These are phyloP conservation scores for mouse (Mus musculus) DNA, from an alignment of 2,113 vertebrate genomes.

Conservation along the genomic window DNA sequence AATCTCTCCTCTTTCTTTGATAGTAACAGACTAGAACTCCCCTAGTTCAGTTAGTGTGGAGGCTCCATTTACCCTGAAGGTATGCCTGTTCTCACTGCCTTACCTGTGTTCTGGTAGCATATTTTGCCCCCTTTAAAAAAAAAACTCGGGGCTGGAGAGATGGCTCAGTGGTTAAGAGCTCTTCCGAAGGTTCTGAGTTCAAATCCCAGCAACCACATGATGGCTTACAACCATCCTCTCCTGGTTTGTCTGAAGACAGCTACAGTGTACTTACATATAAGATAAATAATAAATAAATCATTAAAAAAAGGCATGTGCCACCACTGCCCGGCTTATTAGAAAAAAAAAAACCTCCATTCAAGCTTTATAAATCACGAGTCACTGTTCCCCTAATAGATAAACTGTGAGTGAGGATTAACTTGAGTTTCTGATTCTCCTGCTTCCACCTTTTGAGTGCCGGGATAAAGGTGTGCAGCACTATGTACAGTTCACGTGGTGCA, in stretches of 20 bases:
- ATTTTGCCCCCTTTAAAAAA: not conserved
- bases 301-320: too few species aligned
- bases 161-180: too few species aligned
- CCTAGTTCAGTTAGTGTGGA: not conserved
- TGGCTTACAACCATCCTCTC: too few species aligned
- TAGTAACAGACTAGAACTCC: constrained; percentile 22
- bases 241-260: too few species aligned
- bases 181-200: too few species aligned
- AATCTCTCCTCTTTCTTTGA: not conserved
- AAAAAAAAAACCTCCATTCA: not conserved
- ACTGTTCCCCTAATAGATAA: not conserved
- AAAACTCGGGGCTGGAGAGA: too few species aligned
- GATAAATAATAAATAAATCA: too few species aligned
- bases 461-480: not conserved
- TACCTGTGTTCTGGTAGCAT: not conserved
- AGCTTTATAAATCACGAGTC: constrained; percentile 47
- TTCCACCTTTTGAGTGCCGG: not conserved
- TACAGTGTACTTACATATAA: too few species aligned
- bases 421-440: not conserved
- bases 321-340: too few species aligned
- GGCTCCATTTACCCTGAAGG: not conserved
- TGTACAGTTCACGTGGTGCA: not conserved
- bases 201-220: too few species aligned
- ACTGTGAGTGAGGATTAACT: not conserved
- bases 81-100: not conserved